Evolutionary conservation across 1,140 invertebrate species (phyloP).

Genomic region (Uloborus diversus): DNA sequence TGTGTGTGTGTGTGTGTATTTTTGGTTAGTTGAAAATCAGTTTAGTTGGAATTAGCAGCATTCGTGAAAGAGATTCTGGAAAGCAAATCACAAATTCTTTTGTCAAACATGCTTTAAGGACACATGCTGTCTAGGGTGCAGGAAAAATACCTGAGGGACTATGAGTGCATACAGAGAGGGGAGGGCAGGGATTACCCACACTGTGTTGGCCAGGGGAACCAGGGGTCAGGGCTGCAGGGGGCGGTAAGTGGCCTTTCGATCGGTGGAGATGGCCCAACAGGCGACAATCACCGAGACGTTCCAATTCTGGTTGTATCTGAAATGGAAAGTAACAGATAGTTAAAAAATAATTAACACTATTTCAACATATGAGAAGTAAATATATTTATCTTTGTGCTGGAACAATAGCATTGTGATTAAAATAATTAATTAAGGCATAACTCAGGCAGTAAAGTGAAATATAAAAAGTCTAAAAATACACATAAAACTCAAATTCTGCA

Average conservation of each 20-base stretch:
- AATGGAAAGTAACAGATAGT: constrained; percentile 1
- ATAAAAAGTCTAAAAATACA: too few relatives aligned
- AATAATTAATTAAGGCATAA: too few relatives aligned
- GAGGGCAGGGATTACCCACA: constrained; percentile 56
- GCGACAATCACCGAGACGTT: constrained; percentile 32
- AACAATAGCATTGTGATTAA: too few relatives aligned
- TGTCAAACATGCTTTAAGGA: constrained; percentile 22
- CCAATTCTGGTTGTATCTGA: constrained; percentile 50
- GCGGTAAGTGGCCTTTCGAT: constrained; percentile 32
- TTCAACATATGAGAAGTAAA: too few relatives aligned
- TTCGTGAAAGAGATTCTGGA: not conserved
- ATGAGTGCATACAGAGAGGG: constrained; percentile 55
- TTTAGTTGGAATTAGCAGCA: not conserved
- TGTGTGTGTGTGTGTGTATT: too few relatives aligned
- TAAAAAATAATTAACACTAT: too few relatives aligned
- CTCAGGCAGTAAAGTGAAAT: too few relatives aligned
- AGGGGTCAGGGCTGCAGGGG: constrained; percentile 39
- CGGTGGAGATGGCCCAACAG: constrained; percentile 21
- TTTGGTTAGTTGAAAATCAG: too few relatives aligned
- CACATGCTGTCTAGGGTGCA: constrained; percentile 48
- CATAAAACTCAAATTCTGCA: not conserved
- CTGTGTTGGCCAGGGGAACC: constrained; percentile 56
- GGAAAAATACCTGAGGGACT: constrained; percentile 57
- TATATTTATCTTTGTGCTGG: too few relatives aligned
- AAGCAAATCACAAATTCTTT: not conserved